Evolutionary conservation across 2,113 vertebrate genomes (phyloP).

Genomic region (Ceyx margarethae): DNA sequence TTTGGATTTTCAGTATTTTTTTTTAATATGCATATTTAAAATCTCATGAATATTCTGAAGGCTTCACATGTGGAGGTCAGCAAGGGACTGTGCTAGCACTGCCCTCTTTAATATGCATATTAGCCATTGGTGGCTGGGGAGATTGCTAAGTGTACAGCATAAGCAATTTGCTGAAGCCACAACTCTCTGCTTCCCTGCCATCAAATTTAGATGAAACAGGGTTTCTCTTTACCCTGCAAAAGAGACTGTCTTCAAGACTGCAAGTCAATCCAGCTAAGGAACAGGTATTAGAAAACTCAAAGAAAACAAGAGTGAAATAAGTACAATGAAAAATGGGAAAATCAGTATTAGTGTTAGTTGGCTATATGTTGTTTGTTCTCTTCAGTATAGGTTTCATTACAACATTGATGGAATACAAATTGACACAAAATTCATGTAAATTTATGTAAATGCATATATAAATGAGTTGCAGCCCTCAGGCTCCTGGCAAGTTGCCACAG

Average conservation of each 20-base stretch:
- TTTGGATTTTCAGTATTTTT: neutral
- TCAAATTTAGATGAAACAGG: neutral
- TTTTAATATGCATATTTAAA: neutral
- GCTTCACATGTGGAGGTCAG: conserved; percentile 36
- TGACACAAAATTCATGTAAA: conserved; percentile 61
- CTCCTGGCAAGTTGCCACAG: conserved; percentile 63
- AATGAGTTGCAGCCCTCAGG: conserved; percentile 64
- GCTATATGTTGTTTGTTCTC: conserved; percentile 53
- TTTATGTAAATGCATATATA: conserved; percentile 70
- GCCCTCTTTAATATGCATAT: conserved; percentile 66
- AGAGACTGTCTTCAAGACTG: neutral
- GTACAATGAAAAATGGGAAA: neutral
- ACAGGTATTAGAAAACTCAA: neutral
- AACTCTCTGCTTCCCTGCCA: neutral
- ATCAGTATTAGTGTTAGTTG: neutral
- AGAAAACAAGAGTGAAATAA: neutral
- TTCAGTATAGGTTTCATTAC: conserved; percentile 48
- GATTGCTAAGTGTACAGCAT: conserved; percentile 34
- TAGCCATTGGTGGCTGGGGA: conserved; percentile 20
- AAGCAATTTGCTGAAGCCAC: conserved; percentile 40
- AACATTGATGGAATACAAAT: conserved; percentile 58
- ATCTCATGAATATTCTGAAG: conserved; percentile 19
- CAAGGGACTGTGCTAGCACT: conserved; percentile 18
- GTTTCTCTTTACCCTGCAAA: neutral
- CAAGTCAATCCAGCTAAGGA: neutral